Conservation (phyloP, 2,888 invertebrate genomes). For the Agelastica alni region DNA sequence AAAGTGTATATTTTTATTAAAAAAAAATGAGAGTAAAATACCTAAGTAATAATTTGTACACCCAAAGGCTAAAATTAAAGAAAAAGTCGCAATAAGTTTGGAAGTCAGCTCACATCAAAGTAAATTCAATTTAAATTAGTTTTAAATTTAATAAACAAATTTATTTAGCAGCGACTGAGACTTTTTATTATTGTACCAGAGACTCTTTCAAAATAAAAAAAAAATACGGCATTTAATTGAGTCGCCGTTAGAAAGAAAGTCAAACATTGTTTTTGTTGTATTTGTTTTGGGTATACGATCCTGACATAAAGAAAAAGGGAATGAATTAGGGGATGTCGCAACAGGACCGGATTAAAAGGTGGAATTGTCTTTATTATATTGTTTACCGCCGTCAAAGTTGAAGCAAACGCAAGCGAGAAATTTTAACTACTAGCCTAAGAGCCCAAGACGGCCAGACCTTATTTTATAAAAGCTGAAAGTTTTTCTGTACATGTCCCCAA, state of each 20-base stretch:
- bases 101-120: slow-evolving; percentile 45
- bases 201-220: slow-evolving; percentile 8
- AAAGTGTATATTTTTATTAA: no score
- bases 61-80: slow-evolving; percentile 24
- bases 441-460: no score
- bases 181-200: slow-evolving; percentile 31
- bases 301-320: slow-evolving; percentile 15
- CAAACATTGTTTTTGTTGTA: slow-evolving; percentile 29
- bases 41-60: background rate
- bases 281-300: slow-evolving; percentile 15
- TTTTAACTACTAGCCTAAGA: no score
- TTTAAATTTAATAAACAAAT: slow-evolving; percentile 44
- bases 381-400: no score
- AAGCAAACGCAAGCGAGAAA: no score
- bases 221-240: slow-evolving; percentile 34
- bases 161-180: slow-evolving; percentile 31
- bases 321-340: slow-evolving; percentile 1
- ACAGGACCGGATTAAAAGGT: background rate
- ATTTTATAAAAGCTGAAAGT: no score
- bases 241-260: slow-evolving; percentile 20
- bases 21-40: slow-evolving; percentile 6
- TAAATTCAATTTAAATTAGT: slow-evolving; percentile 46
- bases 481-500: no score
- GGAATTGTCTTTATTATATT: no score
- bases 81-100: slow-evolving; percentile 43